These are phyloP conservation scores for Tetramorium parvispinum DNA, from an alignment of 1,140 invertebrate genomes.

Conservation along the genomic window DNA sequence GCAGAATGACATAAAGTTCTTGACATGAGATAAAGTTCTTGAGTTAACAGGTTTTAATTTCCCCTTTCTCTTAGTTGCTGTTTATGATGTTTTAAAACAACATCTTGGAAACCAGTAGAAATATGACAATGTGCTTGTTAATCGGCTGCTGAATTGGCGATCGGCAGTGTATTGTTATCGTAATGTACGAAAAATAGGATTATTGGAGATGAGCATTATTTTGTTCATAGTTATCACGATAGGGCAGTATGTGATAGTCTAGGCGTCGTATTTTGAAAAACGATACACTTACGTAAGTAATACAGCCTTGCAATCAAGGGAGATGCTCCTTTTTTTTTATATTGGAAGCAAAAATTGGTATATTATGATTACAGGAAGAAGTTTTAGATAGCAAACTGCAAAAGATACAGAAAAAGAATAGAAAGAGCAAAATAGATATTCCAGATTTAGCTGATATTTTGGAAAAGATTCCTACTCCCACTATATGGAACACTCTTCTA, in stretches of 20 bases:
- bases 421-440: conserved; percentile 87
- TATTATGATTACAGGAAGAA: conserved; percentile 87
- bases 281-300: conserved; percentile 91
- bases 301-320: background rate
- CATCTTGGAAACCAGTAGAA: conserved; percentile 94
- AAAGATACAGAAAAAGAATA: conserved; percentile 90
- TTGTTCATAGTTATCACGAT: conserved; percentile 94
- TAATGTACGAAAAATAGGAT: conserved; percentile 96
- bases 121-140: conserved; percentile 95
- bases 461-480: conserved; percentile 91
- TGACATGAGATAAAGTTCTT: no score
- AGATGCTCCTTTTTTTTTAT: background rate
- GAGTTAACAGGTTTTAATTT: background rate
- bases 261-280: conserved; percentile 97
- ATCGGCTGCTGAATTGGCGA: conserved; percentile 98
- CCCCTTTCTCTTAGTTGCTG: conserved; percentile 91
- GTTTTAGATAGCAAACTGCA: conserved; percentile 90
- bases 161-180: conserved; percentile 98
- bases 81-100: conserved; percentile 98
- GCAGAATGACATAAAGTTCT: background rate
- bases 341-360: background rate
- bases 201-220: conserved; percentile 94
- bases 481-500: conserved; percentile 92
- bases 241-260: conserved; percentile 96
- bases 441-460: conserved; percentile 89